These are phyloP conservation scores for Pantherophis alleghaniensis DNA, from an alignment of 2,797 vertebrate genomes.

Conservation along the genomic window DNA sequence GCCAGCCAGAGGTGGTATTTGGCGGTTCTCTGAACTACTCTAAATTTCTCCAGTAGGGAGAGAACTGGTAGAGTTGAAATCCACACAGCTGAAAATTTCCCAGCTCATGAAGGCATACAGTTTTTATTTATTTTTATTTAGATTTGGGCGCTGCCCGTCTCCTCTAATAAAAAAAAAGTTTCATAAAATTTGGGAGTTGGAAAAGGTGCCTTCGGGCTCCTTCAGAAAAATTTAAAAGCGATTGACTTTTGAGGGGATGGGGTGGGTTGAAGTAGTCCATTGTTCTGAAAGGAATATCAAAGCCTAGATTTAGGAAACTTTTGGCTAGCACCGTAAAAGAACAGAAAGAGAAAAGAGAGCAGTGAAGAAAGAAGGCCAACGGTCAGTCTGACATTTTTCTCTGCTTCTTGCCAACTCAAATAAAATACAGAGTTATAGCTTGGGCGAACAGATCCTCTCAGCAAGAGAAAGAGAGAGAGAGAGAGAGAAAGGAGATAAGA, in stretches of 20 bases:
- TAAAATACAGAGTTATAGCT: background rate
- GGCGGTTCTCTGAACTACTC: too few species aligned
- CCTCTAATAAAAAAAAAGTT: background rate
- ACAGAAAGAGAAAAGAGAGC: background rate
- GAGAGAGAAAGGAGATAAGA: background rate
- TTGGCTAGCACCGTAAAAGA: background rate
- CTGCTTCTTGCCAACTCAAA: background rate
- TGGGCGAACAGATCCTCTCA: background rate
- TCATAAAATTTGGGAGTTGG: background rate
- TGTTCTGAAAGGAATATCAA: background rate
- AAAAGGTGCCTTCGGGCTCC: background rate
- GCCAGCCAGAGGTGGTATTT: too few species aligned
- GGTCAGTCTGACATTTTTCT: background rate
- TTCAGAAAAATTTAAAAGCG: background rate
- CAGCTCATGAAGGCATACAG: too few species aligned
- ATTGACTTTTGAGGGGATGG: background rate
- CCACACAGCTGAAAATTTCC: background rate
- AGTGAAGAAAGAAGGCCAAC: too few species aligned
- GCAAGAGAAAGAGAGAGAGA: too few species aligned
- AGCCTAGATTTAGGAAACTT: background rate
- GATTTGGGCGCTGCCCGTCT: background rate
- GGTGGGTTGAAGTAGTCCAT: background rate
- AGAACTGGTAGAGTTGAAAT: background rate
- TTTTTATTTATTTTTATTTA: background rate
- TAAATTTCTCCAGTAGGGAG: too few species aligned